These are phyloP conservation scores for Ctenopoma kingsleyae DNA, from an alignment of 2,797 vertebrate genomes.

Conservation along the genomic window DNA sequence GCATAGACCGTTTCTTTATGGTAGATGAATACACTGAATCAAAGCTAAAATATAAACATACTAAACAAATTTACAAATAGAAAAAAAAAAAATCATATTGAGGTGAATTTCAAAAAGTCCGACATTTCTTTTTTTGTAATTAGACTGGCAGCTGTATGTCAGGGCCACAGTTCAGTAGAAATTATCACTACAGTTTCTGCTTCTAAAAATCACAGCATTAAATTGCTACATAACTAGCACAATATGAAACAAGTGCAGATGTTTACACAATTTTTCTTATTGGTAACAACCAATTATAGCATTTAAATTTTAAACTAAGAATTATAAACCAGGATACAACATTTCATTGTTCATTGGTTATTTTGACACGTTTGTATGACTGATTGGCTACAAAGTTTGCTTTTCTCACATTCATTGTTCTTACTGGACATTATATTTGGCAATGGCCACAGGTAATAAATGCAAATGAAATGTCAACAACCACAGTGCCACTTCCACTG, in stretches of 20 bases:
- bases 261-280: conserved; percentile 11
- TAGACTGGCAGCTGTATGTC: conserved; percentile 20
- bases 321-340: conserved; percentile 13
- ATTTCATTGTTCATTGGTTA: background rate
- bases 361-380: conserved; percentile 29
- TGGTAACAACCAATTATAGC: conserved; percentile 17
- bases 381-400: background rate
- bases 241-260: conserved; percentile 36
- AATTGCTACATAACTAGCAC: conserved; percentile 44
- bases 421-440: conserved; percentile 15
- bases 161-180: conserved; percentile 43
- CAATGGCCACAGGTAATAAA: background rate
- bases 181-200: conserved; percentile 44
- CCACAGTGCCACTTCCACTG: background rate
- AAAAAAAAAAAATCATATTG: conserved; percentile 52
- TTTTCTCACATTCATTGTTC: conserved; percentile 21
- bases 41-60: conserved; percentile 68
- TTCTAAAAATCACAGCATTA: conserved; percentile 61
- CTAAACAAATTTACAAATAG: conserved; percentile 65
- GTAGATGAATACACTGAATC: conserved; percentile 55
- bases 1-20: conserved; percentile 66
- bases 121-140: conserved; percentile 5
- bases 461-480: background rate
- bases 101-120: conserved; percentile 37
- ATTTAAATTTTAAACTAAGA: conserved; percentile 21